These are phyloP conservation scores for Leptinotarsa juncta DNA, from an alignment of 2,888 invertebrate genomes.

Conservation along the genomic window DNA sequence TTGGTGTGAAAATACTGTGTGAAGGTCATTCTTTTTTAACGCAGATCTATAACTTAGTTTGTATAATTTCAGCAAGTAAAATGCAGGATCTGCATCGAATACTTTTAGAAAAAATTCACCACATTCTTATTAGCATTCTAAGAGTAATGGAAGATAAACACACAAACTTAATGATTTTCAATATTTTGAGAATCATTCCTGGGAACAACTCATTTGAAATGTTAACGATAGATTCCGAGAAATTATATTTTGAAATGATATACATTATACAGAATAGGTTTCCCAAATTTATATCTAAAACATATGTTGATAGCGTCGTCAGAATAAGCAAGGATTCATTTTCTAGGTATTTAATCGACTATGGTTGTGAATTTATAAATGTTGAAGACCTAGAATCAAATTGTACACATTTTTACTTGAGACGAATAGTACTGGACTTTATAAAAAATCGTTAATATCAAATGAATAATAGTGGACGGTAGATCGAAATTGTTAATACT, in stretches of 20 bases:
- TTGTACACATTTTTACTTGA: constrained; percentile 43
- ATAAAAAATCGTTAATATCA: neutral
- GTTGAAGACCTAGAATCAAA: constrained; percentile 31
- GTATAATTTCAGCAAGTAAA: constrained; percentile 30
- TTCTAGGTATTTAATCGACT: constrained; percentile 60
- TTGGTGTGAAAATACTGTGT: constrained; percentile 74
- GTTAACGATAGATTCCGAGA: constrained; percentile 27
- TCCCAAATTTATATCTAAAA: constrained; percentile 27
- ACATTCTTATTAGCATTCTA: constrained; percentile 49
- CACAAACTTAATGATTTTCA: constrained; percentile 35
- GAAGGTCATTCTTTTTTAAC: constrained; percentile 77
- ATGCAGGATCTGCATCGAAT: constrained; percentile 24
- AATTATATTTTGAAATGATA: constrained; percentile 44
- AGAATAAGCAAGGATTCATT: constrained; percentile 56
- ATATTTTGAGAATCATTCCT: constrained; percentile 38
- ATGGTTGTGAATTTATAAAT: constrained; percentile 57
- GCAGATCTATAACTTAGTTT: constrained; percentile 71
- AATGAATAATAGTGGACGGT: neutral
- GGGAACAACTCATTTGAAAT: constrained; percentile 34
- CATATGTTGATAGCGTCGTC: constrained; percentile 50
- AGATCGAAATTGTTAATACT: too few species aligned
- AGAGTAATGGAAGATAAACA: constrained; percentile 41
- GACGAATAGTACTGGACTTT: constrained; percentile 39
- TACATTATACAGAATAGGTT: constrained; percentile 31
- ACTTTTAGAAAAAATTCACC: constrained; percentile 45